Percentiles rank a stretch among this genome's conserved stretches.
Conservation (phyloP, 2,888 invertebrate species). For the Rhagonycha fulva region DNA sequence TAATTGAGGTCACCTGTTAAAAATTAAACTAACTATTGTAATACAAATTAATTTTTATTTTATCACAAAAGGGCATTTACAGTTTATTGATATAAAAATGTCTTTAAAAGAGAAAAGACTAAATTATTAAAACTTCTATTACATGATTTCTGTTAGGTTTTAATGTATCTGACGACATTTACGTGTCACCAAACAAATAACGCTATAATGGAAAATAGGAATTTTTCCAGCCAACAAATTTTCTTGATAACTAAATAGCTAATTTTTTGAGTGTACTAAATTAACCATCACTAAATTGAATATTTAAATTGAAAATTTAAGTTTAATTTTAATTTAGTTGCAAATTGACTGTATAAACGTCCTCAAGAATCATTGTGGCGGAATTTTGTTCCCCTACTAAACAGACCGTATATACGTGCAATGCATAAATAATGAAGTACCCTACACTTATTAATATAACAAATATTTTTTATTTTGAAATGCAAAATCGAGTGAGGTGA, state of each 20-base stretch:
- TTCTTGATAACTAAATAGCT: neutral
- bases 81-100: neutral
- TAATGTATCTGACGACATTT: constrained; percentile 7
- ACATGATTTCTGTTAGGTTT: neutral
- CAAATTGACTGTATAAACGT: constrained; percentile 7
- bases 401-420: neutral
- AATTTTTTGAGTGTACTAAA: neutral
- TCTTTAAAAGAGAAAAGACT: neutral
- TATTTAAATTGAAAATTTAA: constrained; percentile 14
- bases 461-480: neutral
- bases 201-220: neutral
- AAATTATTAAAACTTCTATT: neutral
- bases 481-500: neutral
- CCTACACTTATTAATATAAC: neutral
- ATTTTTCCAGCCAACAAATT: neutral
- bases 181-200: neutral
- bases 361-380: constrained; percentile 2
- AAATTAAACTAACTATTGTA: too few species aligned
- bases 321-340: constrained; percentile 7
- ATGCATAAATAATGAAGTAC: neutral
- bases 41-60: neutral
- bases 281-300: neutral
- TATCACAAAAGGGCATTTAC: neutral
- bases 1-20: too few species aligned
- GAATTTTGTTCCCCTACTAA: constrained; percentile 2